Base-by-base conservation (phyloP, 2,797 vertebrate genomes). In the Taeniopygia guttata region DNA sequence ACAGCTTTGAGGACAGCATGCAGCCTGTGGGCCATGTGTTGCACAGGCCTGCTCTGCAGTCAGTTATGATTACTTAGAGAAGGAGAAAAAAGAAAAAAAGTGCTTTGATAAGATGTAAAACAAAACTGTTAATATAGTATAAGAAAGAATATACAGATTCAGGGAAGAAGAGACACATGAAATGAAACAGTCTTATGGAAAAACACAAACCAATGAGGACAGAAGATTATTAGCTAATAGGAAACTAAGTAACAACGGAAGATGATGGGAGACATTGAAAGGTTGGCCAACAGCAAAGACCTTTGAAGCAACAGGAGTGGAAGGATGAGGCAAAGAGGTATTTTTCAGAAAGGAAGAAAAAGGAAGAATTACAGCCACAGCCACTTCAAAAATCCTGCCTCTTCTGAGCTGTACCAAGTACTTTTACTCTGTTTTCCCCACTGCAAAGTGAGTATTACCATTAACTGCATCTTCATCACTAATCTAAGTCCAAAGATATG, bases 1-100 rank as follows among this genome's bases (percentile, higher is more conserved):
- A 52, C 69, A 94, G 89, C 90, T 94, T 84, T 5, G 1, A 79
- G 83, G 73, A 91, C 89, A 88, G 85, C 85, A 52, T 59, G 85
- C 40, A 90, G 89, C 73, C 82, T 84, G 51, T 16, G 40, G 51
- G 55, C 79, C 80, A 69, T 67, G 93, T 93, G 93, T 30, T 85
- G 43, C 30, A 10, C 46, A 94, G 58, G 26, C 43, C 55, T 88
- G 66, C 43, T 72, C 76, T 79, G 46, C 38, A 54, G 56, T 69
- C 48, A 46, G 54, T 34, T 10, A 55, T 34, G 68, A 66, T 25
- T 66, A 58, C 32, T 62, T 45, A 86, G 42, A 77, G 45, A 93
- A 34, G 8, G 8, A 7, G 43, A 75, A 94, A 92, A 85, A 16
- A 91, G 59, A 63, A 84, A 70, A 89, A n/a, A 43, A 0, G 49